A percentile compares a stretch with the other conserved stretches of the same genome.
Evolutionary conservation across 2,888 invertebrate genomes (phyloP).

Genomic region (Andrena camellia): DNA sequence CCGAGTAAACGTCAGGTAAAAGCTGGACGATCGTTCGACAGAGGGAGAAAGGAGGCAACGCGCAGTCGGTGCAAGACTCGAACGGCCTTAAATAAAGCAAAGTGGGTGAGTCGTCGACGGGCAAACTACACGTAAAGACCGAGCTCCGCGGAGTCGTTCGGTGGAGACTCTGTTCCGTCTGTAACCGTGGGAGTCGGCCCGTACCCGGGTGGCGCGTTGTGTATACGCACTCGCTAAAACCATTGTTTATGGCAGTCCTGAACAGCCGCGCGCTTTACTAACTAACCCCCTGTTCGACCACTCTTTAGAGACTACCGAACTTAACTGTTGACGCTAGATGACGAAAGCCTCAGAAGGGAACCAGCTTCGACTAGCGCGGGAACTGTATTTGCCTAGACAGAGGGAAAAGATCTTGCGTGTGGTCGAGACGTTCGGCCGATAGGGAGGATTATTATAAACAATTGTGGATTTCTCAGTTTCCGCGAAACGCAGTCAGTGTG

Average conservation of each 20-base stretch:
- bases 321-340: slow-evolving; percentile 53
- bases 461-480: background rate
- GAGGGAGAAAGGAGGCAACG: slow-evolving; percentile 43
- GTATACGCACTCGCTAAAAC: slow-evolving; percentile 76
- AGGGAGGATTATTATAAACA: background rate
- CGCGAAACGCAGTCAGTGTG: background rate
- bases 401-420: slow-evolving; percentile 38
- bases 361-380: slow-evolving; percentile 20
- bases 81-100: slow-evolving; percentile 79
- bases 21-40: slow-evolving; percentile 60
- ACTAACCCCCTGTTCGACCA: slow-evolving; percentile 71
- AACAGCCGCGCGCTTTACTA: slow-evolving; percentile 79
- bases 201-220: slow-evolving; percentile 62
- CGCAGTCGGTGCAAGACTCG: slow-evolving; percentile 48
- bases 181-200: slow-evolving; percentile 80
- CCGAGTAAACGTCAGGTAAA: slow-evolving; percentile 77
- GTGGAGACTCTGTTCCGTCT: slow-evolving; percentile 56
- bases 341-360: slow-evolving; percentile 23
- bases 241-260: slow-evolving; percentile 81
- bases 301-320: slow-evolving; percentile 53
- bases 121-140: slow-evolving; percentile 74
- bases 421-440: slow-evolving; percentile 26
- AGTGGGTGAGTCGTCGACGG: slow-evolving; percentile 76
- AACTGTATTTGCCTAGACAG: slow-evolving; percentile 37
- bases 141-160: slow-evolving; percentile 49